Evolutionary conservation across 2,113 vertebrate species (phyloP).

Genomic region (human (Homo sapiens)): GRCh38 chr19:48702501-48703000

Average conservation of each 20-base stretch:
- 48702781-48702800: neutral
- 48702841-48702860: no score
- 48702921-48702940: neutral
- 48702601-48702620: neutral
- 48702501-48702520: neutral
- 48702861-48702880: fast-evolving
- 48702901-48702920: neutral
- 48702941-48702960: conserved; percentile 47
- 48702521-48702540: neutral
- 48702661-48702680: no score
- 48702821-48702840: fast-evolving
- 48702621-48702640: no score
- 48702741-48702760: neutral
- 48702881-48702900: fast-evolving
- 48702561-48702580: no score
- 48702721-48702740: neutral
- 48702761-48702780: neutral
- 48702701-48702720: neutral
- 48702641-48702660: neutral
- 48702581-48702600: neutral
- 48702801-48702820: fast-evolving
- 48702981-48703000: conserved; percentile 6
- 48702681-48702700: neutral
- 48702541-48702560: no score
- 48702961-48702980: neutral